Evolutionary conservation across 2,888 invertebrate genomes (phyloP), one percentile per base, ranked within the genome.

Genomic region (Caenorhabditis sp.): DNA sequence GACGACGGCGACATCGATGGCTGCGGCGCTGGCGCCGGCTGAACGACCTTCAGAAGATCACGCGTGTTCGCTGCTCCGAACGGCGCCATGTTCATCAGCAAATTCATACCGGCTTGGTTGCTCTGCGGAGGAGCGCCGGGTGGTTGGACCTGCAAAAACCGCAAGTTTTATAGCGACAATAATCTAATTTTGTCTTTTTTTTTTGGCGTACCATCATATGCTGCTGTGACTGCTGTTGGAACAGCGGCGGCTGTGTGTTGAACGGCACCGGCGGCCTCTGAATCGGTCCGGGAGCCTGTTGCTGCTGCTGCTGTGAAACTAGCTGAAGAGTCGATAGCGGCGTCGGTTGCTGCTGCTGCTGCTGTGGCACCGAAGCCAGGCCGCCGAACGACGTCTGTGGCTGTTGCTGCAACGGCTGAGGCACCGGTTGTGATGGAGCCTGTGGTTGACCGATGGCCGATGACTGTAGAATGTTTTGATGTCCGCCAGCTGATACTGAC

Each of bases 1-100:
- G 71, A 71, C 24, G 85, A 80, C 22, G 87, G 87, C 9, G 85
- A 85, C 85, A 83, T 84, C 13, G 84, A 83, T 8, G 78, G 47
- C 1, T 68, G 69, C n/a, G 68, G 68, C 9, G 47, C 69, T 1
- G 78, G 69, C 2, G 78, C 69, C 9, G 82, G 82, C 24, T 82
- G 82, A 20, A 79, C 77, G 32, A 71, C 71, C 35, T 82, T 82
- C 22, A 82, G 37, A 32, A 81, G 32, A 37, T 81, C 81, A 0
- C 81, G 70, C 35, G 65, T 50, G 40, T 47, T 71, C 8, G 50
- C 50, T 0, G 22, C 6, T 0, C 55, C 37, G 37, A 77, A 82
- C 24, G 60, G 71, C 6, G 61, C n/a, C 67, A 82, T 72, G 53
- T 68, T 72, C 71, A 77, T 60, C 22, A 80, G 32, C n/a, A 68